Percentiles rank a stretch among this genome's conserved stretches.
phyloP scores from a whole-genome alignment of 2,888 invertebrate species.

The Glyphotaelius pellucidus region DNA sequence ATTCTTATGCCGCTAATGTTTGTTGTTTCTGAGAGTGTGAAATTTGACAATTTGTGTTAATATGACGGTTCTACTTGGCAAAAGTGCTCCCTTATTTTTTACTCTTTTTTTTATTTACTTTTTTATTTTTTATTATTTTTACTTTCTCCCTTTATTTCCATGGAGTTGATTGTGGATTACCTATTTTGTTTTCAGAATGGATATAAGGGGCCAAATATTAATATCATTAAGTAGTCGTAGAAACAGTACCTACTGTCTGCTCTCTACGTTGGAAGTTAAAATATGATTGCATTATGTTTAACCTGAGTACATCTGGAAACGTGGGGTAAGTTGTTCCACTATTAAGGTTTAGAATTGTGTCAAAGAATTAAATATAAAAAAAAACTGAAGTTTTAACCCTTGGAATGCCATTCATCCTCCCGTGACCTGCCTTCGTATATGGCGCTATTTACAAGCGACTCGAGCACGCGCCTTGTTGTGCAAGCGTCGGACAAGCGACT shows the following conservation, averaged over 20 bases:
- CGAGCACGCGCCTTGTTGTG: no score
- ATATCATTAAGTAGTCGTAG: constrained; percentile 47
- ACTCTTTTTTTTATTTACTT: not conserved
- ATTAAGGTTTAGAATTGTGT: not conserved
- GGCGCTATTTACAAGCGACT: no score
- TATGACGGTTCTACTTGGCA: not conserved
- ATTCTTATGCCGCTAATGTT: not conserved
- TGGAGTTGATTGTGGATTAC: not conserved
- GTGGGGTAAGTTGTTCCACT: constrained; percentile 73
- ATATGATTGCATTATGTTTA: constrained; percentile 74
- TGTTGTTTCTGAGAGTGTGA: not conserved
- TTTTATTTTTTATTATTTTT: no score
- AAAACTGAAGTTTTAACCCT: no score
- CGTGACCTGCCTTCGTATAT: no score
- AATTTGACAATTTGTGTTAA: no score
- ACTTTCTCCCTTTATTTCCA: not conserved
- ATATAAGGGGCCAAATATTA: constrained; percentile 62
- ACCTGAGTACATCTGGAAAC: constrained; percentile 78
- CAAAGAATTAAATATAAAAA: no score
- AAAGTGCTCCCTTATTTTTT: not conserved
- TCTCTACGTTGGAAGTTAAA: constrained; percentile 67
- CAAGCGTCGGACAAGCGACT: no score
- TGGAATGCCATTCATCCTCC: no score
- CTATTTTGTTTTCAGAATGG: constrained; percentile 60
- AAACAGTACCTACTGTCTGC: constrained; percentile 36